A percentile compares a stretch with the other conserved stretches of the same genome.
phyloP scores from a whole-genome alignment of 2,888 invertebrate genomes.

The Morpho helenor region DNA sequence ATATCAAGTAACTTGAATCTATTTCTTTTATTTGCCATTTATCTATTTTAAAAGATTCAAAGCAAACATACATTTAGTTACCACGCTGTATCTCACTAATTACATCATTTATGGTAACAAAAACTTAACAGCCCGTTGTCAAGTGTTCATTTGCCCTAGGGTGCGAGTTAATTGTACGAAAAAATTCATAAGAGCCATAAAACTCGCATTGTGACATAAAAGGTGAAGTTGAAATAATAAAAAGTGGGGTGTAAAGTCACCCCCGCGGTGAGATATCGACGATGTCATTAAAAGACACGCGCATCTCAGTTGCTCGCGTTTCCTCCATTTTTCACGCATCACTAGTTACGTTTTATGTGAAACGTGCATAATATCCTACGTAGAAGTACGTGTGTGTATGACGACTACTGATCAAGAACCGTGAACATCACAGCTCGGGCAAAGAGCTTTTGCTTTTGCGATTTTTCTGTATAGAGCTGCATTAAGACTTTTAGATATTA shows the following conservation, averaged over 20 bases:
- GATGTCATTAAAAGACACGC: slow-evolving; percentile 52
- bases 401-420: slow-evolving; percentile 24
- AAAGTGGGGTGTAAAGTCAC: slow-evolving; percentile 49
- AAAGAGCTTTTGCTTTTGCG: slow-evolving; percentile 19
- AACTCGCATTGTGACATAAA: slow-evolving; percentile 65
- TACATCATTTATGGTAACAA: slow-evolving; percentile 57
- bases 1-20: no score
- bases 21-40: not conserved
- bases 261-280: slow-evolving; percentile 43
- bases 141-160: slow-evolving; percentile 46
- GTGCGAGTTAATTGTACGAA: slow-evolving; percentile 67
- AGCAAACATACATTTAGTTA: slow-evolving; percentile 15
- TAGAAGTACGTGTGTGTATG: slow-evolving; percentile 14
- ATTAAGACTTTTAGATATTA: slow-evolving; percentile 17
- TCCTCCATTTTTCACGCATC: slow-evolving; percentile 48
- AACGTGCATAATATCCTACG: slow-evolving; percentile 33
- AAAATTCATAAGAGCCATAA: slow-evolving; percentile 68
- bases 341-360: slow-evolving; percentile 40
- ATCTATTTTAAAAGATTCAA: not conserved
- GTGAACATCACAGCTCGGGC: slow-evolving; percentile 17
- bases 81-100: slow-evolving; percentile 34
- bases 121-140: slow-evolving; percentile 50
- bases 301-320: slow-evolving; percentile 34
- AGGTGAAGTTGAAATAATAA: slow-evolving; percentile 68
- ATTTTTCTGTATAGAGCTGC: slow-evolving; percentile 5